Evolutionary conservation across 2,888 invertebrate species (phyloP), one percentile per base, ranked within the genome.

Genomic region (Athetis lepigone): DNA sequence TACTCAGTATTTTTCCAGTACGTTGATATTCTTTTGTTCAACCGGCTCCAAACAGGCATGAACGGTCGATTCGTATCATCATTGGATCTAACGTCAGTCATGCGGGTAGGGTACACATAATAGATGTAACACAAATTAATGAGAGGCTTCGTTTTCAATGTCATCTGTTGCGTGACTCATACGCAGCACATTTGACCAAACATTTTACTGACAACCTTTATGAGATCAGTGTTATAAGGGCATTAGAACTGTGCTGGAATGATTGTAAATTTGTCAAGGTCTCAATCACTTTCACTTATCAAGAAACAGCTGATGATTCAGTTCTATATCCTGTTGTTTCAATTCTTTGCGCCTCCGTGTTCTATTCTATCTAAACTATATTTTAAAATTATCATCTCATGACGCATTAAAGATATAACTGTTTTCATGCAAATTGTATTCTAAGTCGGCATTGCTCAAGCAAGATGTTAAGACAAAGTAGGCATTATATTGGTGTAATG

Each of bases 101-200:
- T 76, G 61, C 61, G 62, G 65, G 70, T 50, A 60, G 62, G 65
- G 70, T 50, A 60, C 43, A 57, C 39, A 70, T 68, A 76, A 71
- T 72, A 60, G 51, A 57, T 18, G 62, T 70, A 39, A 59, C 55
- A 64, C 62, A 52, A 66, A 69, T 68, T 62, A 70, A 69, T 63
- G 66, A 60, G 77, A 65, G 55, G 69, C 46, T 66, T 64, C 62
- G 37, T 66, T 80, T 74, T 74, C 80, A 81, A 80, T 80, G 80
- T 59, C 79, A 65, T 69, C 37, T 69, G 61, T 77, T 64, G 66
- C 69, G 59, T 79, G 73, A 70, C 49, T 70, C 60, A 75, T 43
- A 40, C 25, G 36, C 42, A 58, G 49, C 19, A 45, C 43, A 16
- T 16, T 27, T 7, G 43, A 40, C 4, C 9, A 11, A 42, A 29